Base-by-base conservation (phyloP, 1,140 invertebrate species). In the Polypedilum vanderplanki region DNA sequence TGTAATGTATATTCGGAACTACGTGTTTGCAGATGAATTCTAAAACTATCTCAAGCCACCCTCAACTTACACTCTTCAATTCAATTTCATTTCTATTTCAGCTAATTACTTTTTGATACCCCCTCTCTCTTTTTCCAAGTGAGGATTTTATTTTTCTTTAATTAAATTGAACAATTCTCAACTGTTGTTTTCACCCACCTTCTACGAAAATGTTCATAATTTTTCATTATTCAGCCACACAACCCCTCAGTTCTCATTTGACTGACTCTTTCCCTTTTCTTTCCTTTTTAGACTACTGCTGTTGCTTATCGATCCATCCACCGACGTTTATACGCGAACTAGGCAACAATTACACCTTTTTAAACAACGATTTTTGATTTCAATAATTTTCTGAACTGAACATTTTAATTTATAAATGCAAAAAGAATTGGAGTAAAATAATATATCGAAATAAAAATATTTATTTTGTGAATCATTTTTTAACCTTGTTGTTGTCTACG, bases 91-190 rank as follows among this genome's bases (percentile, higher is more conserved):
- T 57, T 57, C 46, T 15, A 1, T 57, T 57, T 70, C 9, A 70
- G 65, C 65, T 70, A 70, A 70, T 70, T 70, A 70, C 65, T 70
- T 70, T 18, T 70, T 70, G 65, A 70, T 70, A 70, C 20, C 65
- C 64, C 65, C 65, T 70, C 15, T 70, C 17, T 70, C 65, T 4
- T 15, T 67, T 67, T 18, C 65, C 46, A n/a, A n/a, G n/a, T n/a
- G n/a, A 20, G 17, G n/a, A 18, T 18, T 18, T 70, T 70, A 70
- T 70, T 70, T 70, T 70, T 22, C 20, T 70, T 70, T 70, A 70
- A 70, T 70, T 70, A 70, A 70, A 70, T 70, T 70, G 65, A 70
- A 70, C 65, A 70, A 57, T 70, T 70, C 18, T 70, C 46, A 57
- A 57, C 46, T 57, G 46, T n/a, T 57, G 46, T n/a, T 57, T 57